Percentiles rank a stretch among this genome's conserved stretches.
Evolutionary conservation across 2,888 invertebrate species (phyloP).

Genomic region (Siphlonurus alternatus): DNA sequence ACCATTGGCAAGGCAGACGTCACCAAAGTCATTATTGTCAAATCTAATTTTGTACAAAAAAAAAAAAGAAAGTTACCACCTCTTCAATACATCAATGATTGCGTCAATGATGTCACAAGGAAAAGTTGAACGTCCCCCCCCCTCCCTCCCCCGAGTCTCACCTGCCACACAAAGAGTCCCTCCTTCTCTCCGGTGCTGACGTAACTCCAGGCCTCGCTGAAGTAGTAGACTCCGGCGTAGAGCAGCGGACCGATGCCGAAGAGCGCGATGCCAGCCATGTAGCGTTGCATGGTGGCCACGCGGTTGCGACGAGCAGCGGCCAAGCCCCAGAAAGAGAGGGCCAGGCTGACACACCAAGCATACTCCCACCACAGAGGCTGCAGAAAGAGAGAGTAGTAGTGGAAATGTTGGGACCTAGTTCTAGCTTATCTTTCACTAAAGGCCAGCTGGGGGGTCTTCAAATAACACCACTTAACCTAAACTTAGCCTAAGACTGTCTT

Average conservation of each 20-base stretch:
- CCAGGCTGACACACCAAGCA: constrained; percentile 71
- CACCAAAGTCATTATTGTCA: too few species aligned
- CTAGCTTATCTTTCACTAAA: too few species aligned
- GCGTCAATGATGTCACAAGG: too few species aligned
- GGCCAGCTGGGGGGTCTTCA: too few species aligned
- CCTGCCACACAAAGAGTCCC: constrained; percentile 68
- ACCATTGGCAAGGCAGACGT: too few species aligned
- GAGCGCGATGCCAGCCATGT: constrained; percentile 60
- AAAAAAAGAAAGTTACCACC: too few species aligned
- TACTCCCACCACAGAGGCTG: constrained; percentile 88
- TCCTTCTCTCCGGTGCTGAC: constrained; percentile 49
- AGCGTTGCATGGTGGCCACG: constrained; percentile 54
- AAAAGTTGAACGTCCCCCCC: too few species aligned
- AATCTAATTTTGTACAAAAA: too few species aligned
- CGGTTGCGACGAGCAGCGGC: constrained; percentile 75
- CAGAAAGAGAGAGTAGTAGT: constrained; percentile 21
- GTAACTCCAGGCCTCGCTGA: constrained; percentile 68
- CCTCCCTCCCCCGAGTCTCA: too few species aligned
- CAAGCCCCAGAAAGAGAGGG: constrained; percentile 69
- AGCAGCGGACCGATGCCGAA: constrained; percentile 66
- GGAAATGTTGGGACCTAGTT: background rate
- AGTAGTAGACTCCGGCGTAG: constrained; percentile 68
- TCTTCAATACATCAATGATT: too few species aligned
- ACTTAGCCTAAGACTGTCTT: too few species aligned
- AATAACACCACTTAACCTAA: too few species aligned